Conservation (phyloP, 2,888 invertebrate genomes). For the Aporophyla nigra region DNA sequence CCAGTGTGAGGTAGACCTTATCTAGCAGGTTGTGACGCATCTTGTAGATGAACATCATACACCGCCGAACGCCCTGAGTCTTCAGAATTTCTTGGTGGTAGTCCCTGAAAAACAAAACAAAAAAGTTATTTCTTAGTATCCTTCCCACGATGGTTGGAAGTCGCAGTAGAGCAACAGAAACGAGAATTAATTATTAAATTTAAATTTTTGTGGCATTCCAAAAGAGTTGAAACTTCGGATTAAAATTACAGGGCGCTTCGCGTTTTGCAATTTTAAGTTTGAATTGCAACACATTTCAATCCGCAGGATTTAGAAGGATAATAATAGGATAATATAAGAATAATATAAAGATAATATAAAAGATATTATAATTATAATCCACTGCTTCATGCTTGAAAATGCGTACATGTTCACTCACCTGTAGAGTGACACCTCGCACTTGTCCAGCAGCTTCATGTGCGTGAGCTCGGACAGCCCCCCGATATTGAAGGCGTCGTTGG, state of each 20-base stretch:
- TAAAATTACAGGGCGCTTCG: no score
- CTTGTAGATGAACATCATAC: constrained; percentile 94
- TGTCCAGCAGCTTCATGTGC: constrained; percentile 85
- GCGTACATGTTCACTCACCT: constrained; percentile 73
- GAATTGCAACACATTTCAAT: no score
- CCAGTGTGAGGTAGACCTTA: constrained; percentile 93
- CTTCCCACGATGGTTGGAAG: no score
- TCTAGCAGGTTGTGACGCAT: constrained; percentile 93
- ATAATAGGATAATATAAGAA: no score
- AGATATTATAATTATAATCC: no score
- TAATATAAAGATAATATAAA: no score
- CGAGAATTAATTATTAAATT: neutral
- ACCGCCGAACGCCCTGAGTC: constrained; percentile 96
- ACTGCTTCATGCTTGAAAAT: neutral
- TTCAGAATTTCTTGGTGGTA: constrained; percentile 97
- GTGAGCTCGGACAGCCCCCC: constrained; percentile 89
- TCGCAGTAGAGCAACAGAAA: no score
- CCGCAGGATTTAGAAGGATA: no score
- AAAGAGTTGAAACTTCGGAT: neutral
- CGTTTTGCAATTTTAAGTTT: no score
- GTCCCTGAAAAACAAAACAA: constrained; percentile 85
- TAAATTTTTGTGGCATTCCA: neutral
- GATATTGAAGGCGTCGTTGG: constrained; percentile 87
- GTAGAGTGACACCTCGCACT: constrained; percentile 85
- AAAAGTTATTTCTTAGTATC: neutral